Conservation (phyloP, 2,888 invertebrate genomes). For the Mesodorylaimus sp. region DNA sequence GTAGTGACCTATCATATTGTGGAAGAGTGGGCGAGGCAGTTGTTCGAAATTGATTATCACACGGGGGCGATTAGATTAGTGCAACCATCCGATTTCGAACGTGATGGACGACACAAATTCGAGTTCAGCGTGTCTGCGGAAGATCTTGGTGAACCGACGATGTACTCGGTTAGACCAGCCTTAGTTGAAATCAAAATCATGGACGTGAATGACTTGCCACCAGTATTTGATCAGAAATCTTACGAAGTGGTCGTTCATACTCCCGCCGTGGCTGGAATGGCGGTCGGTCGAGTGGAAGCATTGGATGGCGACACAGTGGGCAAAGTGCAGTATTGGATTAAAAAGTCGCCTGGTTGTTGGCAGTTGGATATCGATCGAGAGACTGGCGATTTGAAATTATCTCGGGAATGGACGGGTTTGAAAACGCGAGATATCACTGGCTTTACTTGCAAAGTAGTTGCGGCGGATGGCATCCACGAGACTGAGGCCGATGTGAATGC, state of each 20-base stretch:
- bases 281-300: conserved; percentile 46
- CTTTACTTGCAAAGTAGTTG: no score
- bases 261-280: no score
- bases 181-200: conserved; percentile 53
- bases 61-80: conserved; percentile 64
- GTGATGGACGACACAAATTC: conserved; percentile 26
- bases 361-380: no score
- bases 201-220: conserved; percentile 79
- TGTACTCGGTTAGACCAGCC: conserved; percentile 58
- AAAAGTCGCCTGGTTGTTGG: no score
- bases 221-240: conserved; percentile 48
- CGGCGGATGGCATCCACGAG: no score
- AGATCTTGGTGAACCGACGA: conserved; percentile 50
- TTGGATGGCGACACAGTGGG: conserved; percentile 53
- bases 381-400: no score
- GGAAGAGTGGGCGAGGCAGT: conserved; percentile 54
- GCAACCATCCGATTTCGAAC: conserved; percentile 60
- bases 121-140: conserved; percentile 18
- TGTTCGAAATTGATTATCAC: conserved; percentile 62
- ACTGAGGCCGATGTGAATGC: no score
- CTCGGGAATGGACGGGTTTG: no score
- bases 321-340: no score
- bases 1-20: conserved; percentile 64
- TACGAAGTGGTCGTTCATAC: conserved; percentile 57
- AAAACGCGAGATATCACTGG: no score